Evolutionary conservation across 2,797 vertebrate species (phyloP).

Genomic region (Morus bassanus): DNA sequence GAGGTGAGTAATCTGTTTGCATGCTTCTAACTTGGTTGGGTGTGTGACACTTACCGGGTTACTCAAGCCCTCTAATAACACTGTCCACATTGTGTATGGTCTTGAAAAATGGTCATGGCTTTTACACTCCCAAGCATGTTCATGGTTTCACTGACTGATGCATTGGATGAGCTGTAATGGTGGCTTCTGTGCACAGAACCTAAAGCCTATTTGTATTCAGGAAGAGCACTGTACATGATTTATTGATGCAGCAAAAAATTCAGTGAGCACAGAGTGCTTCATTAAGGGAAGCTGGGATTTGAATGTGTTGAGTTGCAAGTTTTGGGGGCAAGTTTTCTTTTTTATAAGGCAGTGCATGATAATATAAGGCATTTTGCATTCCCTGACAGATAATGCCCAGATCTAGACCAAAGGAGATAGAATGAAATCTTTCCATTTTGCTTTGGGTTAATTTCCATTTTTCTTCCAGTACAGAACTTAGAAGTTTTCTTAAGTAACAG

Average conservation of each 20-base stretch:
- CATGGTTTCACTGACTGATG: not conserved
- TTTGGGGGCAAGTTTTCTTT: not conserved
- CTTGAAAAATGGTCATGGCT: not conserved
- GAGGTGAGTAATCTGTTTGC: constrained; percentile 83
- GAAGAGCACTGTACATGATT: not conserved
- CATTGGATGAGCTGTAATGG: not conserved
- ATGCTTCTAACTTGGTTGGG: not conserved
- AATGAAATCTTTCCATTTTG: not conserved
- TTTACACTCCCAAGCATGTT: not conserved
- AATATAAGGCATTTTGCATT: not conserved
- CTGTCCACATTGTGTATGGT: not conserved
- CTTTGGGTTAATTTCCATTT: not conserved
- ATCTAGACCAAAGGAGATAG: not conserved
- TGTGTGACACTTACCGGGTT: not conserved
- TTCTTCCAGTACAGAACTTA: not conserved
- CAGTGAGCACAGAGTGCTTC: not conserved
- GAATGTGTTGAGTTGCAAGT: not conserved
- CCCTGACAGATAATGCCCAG: not conserved
- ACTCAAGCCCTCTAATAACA: not conserved
- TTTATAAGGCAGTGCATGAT: not conserved
- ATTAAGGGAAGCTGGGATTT: not conserved
- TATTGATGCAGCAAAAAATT: not conserved
- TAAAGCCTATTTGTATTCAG: not conserved
- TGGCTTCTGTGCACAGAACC: not conserved
- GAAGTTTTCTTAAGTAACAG: not conserved